Evolutionary conservation across 2,113 vertebrate species (phyloP).

Genomic region (Pantherophis guttatus): DNA sequence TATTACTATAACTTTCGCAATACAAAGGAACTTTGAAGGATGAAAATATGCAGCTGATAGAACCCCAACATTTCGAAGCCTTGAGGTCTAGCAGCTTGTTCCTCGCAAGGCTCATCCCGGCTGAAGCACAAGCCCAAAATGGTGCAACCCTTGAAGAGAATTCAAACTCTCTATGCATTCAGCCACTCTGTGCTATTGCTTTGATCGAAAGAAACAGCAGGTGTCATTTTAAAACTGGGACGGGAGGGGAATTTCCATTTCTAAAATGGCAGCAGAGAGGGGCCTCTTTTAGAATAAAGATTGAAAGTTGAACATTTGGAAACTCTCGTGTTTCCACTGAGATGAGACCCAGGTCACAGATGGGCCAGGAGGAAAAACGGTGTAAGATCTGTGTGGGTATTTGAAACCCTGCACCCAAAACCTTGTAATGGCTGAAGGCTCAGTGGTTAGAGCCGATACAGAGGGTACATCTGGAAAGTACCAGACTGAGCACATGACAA

Average conservation of each 20-base stretch:
- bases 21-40: neutral
- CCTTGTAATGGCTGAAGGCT: neutral
- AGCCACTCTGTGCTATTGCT: no score
- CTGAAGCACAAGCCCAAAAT: neutral
- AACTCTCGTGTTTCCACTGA: neutral
- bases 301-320: neutral
- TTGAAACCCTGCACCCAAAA: neutral
- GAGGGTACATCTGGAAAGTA: neutral
- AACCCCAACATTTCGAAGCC: neutral
- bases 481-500: neutral
- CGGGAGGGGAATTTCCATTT: neutral
- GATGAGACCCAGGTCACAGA: neutral
- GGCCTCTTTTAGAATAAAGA: neutral
- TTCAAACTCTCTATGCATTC: neutral
- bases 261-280: neutral
- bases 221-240: neutral
- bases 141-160: neutral
- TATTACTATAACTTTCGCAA: neutral
- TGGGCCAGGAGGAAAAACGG: no score
- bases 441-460: neutral
- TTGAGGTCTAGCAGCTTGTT: neutral
- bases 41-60: neutral
- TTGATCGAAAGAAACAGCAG: neutral
- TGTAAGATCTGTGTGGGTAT: neutral
- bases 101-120: neutral